A percentile compares a stretch with the other conserved stretches of the same genome.
These are phyloP conservation scores for Cheilosia pagana DNA, from an alignment of 2,888 invertebrate species.

Conservation along the genomic window DNA sequence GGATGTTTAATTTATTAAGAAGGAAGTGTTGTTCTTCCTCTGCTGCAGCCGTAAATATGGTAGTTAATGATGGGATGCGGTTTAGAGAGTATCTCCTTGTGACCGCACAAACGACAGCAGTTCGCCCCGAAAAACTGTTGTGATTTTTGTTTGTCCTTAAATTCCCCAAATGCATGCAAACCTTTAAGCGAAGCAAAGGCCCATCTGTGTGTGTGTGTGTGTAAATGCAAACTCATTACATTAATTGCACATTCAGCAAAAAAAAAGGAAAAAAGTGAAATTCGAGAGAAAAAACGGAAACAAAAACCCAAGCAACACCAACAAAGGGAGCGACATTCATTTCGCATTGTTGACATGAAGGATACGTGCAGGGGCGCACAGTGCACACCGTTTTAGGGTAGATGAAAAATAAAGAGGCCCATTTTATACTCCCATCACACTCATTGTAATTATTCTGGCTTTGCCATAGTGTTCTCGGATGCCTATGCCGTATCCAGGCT, in stretches of 20 bases:
- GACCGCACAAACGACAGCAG: too few relatives aligned
- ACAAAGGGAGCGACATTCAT: slow-evolving; percentile 71
- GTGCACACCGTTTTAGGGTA: slow-evolving; percentile 54
- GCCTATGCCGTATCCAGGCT: slow-evolving; percentile 36
- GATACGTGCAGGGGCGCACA: slow-evolving; percentile 52
- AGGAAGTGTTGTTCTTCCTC: slow-evolving; percentile 35
- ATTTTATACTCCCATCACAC: slow-evolving; percentile 65
- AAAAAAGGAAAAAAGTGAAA: slow-evolving; percentile 34
- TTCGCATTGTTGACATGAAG: slow-evolving; percentile 71
- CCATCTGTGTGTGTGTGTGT: slow-evolving; percentile 41
- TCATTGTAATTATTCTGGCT: slow-evolving; percentile 70
- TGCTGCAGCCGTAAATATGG: slow-evolving; percentile 5
- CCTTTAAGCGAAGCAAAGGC: slow-evolving; percentile 10
- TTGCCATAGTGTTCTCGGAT: slow-evolving; percentile 52
- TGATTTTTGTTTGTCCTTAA: not conserved
- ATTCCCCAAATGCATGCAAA: not conserved
- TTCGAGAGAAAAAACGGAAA: slow-evolving; percentile 36
- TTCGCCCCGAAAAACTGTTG: not conserved
- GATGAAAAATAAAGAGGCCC: slow-evolving; percentile 63
- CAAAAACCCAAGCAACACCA: slow-evolving; percentile 36
- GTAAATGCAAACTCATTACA: slow-evolving; percentile 70
- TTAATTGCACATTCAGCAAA: slow-evolving; percentile 72
- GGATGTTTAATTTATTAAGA: slow-evolving; percentile 72
- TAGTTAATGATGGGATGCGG: slow-evolving; percentile 27
- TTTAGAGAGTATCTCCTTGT: too few relatives aligned